These are phyloP conservation scores for Spicauda simplicius DNA, from an alignment of 2,888 invertebrate genomes.

Conservation along the genomic window DNA sequence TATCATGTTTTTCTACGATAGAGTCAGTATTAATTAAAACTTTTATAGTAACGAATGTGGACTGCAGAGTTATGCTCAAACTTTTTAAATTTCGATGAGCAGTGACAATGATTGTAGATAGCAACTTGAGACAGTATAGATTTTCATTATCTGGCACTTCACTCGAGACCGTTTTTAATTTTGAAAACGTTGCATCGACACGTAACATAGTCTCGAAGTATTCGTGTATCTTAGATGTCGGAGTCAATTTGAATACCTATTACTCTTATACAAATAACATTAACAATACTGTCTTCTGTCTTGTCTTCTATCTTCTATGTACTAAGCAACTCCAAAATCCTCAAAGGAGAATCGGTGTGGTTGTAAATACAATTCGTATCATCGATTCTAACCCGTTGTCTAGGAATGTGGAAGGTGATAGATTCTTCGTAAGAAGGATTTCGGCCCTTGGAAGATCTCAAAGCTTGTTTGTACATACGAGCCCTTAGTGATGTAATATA, in stretches of 20 bases:
- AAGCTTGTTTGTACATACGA: conserved; percentile 63
- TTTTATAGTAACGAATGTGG: not conserved
- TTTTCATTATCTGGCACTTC: conserved; percentile 44
- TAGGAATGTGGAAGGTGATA: conserved; percentile 26
- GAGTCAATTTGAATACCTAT: conserved; percentile 29
- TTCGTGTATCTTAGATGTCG: conserved; percentile 27
- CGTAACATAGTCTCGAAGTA: conserved; percentile 34
- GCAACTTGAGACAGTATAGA: conserved; percentile 46
- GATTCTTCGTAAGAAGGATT: conserved; percentile 31
- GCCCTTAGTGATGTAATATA: conserved; percentile 45
- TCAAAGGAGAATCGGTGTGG: conserved; percentile 38
- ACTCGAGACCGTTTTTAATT: conserved; percentile 24
- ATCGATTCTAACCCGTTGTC: conserved; percentile 41
- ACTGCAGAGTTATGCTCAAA: not conserved
- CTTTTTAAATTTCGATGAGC: conserved; percentile 34
- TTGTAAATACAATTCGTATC: conserved; percentile 45
- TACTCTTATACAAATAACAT: conserved; percentile 34
- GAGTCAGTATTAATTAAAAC: not conserved
- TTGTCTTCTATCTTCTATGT: conserved; percentile 36
- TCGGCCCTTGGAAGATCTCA: conserved; percentile 24
- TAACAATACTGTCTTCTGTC: conserved; percentile 41
- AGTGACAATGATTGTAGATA: conserved; percentile 48
- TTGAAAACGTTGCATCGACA: conserved; percentile 29
- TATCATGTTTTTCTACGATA: too few species aligned
- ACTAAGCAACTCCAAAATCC: conserved; percentile 39